phyloP scores from a whole-genome alignment of 2,113 vertebrate genomes.

The Larimichthys polyactis region DNA sequence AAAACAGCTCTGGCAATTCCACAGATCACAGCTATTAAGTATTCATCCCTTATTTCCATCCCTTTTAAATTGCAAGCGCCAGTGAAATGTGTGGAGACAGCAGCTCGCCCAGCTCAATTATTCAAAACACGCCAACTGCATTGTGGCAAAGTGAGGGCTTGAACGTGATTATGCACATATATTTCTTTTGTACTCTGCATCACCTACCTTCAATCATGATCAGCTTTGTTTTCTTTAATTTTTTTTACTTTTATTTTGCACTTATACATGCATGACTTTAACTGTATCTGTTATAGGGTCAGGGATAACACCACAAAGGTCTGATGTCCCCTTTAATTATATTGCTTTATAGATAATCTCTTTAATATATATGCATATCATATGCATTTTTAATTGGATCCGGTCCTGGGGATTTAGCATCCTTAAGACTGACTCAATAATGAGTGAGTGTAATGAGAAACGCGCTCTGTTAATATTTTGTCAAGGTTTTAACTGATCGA shows the following conservation, averaged over 20 bases:
- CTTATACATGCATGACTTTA: conserved; percentile 7
- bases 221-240: not conserved
- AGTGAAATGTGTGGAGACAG: conserved; percentile 67
- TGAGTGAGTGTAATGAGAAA: not conserved
- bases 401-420: not conserved
- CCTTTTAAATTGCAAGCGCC: conserved; percentile 64
- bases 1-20: conserved; percentile 63
- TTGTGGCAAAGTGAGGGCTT: conserved; percentile 63
- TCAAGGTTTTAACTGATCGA: not conserved
- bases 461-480: not conserved
- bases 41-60: conserved; percentile 74
- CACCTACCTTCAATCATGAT: conserved; percentile 50
- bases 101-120: conserved; percentile 69
- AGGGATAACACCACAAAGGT: not conserved
- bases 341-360: conserved; percentile 2
- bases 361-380: conserved; percentile 12
- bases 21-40: conserved; percentile 71
- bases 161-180: conserved; percentile 73
- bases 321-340: conserved; percentile 19
- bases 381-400: not conserved
- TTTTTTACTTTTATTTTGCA: not conserved
- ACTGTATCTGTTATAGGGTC: conserved; percentile 14
- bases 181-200: conserved; percentile 66
- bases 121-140: conserved; percentile 68
- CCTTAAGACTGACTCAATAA: not conserved